Evolutionary conservation across 2,113 vertebrate species (phyloP), one percentile per base, ranked within the genome.

Genomic region (Aythya baeri): DNA sequence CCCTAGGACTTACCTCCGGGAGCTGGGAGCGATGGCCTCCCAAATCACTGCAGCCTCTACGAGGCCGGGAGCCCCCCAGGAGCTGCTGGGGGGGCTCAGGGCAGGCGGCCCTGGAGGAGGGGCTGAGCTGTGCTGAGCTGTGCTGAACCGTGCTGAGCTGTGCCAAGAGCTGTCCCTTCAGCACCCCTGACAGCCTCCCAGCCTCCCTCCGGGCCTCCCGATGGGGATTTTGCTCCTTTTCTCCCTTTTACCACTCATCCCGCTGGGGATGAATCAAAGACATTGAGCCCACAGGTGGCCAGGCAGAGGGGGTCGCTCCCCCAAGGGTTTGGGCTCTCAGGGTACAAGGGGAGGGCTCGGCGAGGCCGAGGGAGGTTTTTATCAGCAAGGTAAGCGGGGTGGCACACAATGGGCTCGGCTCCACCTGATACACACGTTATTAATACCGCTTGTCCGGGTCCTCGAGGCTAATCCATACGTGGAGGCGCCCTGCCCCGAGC

Each of bases 161-260:
- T 16, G 43, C 50, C 21, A 5, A 93, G 87, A 74, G 96, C 97
- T 96, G 96, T 97, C 97, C 97, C 41, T 97, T 97, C 97, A 97
- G 97, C 97, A 97, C 97, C 96, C 94, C 82, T n/a, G 13, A 41
- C 46, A 49, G 46, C 46, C 46, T 49, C 46, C 46, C 10, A 20
- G 46, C 46, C 44, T 49, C 46, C 46, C 46, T 49, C 46, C 46
- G 20, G 46, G 46, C 46, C 46, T 49, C 20, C 20, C 11, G 46
- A 11, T 21, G 21, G 20, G 20, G 46, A 49, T 49, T 49, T 49
- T 49, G 46, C 46, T 49, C 46, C 46, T 9, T 49, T 49, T 49
- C 20, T 22, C 46, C 46, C 46, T 49, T 11, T 22, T 49, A 22
- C 20, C 46, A 21, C 17, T 27, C 2, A 17, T 44, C 61, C 44